phyloP scores from a whole-genome alignment of 2,888 invertebrate species.

The Trissolcus japonicus region DNA sequence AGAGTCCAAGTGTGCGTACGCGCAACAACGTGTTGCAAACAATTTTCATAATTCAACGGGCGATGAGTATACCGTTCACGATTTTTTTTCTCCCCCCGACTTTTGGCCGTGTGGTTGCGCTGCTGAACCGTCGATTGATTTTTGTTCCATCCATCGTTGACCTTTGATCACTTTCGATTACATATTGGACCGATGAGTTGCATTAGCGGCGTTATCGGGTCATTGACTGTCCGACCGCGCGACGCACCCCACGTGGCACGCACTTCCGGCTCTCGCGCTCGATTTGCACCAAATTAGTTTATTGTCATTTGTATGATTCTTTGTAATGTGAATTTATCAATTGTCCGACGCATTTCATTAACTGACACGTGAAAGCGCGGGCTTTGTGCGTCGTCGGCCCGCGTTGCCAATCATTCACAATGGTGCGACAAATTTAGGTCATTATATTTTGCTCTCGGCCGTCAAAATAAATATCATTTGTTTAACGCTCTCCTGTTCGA shows the following conservation, averaged over 20 bases:
- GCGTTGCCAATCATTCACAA: slow-evolving; percentile 24
- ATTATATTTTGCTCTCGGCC: slow-evolving; percentile 26
- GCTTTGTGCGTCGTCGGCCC: slow-evolving; percentile 21
- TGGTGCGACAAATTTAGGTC: slow-evolving; percentile 37
- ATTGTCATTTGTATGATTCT: slow-evolving; percentile 52
- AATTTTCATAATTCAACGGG: slow-evolving; percentile 75
- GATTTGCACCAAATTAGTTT: slow-evolving; percentile 60
- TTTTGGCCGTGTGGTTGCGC: slow-evolving; percentile 53
- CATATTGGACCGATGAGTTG: slow-evolving; percentile 65
- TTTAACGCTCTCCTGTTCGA: slow-evolving; percentile 10
- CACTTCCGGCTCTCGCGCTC: slow-evolving; percentile 60
- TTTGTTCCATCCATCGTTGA: slow-evolving; percentile 55
- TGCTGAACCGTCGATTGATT: slow-evolving; percentile 58
- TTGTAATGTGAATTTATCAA: slow-evolving; percentile 51
- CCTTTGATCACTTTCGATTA: slow-evolving; percentile 68
- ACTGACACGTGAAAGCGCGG: slow-evolving; percentile 27
- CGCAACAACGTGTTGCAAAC: slow-evolving; percentile 46
- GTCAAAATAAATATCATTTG: slow-evolving; percentile 26
- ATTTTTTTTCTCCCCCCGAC: slow-evolving; percentile 64
- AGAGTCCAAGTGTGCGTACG: slow-evolving; percentile 55
- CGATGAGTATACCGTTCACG: slow-evolving; percentile 70
- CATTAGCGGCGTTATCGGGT: slow-evolving; percentile 66
- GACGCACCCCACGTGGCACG: slow-evolving; percentile 57
- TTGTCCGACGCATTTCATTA: slow-evolving; percentile 44
- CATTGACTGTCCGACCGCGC: slow-evolving; percentile 61